Evolutionary conservation across 2,113 vertebrate genomes (phyloP).

Genomic region (Microtus oregoni): DNA sequence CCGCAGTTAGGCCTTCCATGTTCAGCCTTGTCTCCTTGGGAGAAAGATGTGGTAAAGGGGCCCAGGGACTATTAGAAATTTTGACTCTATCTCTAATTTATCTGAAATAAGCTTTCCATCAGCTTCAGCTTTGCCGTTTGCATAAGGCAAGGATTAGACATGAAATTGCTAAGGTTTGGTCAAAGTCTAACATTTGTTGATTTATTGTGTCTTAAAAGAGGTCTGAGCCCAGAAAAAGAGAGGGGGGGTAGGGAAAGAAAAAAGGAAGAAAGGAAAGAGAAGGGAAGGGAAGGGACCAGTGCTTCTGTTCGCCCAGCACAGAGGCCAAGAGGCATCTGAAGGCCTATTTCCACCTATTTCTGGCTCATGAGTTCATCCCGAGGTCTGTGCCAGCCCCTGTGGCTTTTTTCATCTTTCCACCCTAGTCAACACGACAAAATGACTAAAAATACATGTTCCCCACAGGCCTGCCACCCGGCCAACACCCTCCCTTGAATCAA

Average conservation of each 20-base stretch:
- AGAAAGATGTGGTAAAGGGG: fast-evolving
- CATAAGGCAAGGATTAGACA: neutral
- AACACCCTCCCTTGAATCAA: neutral
- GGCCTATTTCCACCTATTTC: neutral
- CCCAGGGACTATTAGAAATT: neutral
- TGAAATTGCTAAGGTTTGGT: neutral
- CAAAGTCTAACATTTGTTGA: neutral
- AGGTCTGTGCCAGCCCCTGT: slow-evolving; percentile 53
- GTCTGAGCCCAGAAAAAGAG: neutral
- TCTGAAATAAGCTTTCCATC: neutral
- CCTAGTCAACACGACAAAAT: slow-evolving; percentile 46
- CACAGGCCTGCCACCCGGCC: neutral
- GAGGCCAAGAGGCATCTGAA: neutral
- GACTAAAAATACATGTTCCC: slow-evolving; percentile 71
- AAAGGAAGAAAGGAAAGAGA: no score
- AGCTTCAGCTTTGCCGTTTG: neutral
- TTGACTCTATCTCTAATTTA: fast-evolving
- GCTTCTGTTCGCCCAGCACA: fast-evolving
- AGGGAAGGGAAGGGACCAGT: fast-evolving
- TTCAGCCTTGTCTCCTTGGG: neutral
- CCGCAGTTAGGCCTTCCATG: fast-evolving
- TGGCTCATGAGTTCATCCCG: slow-evolving; percentile 51
- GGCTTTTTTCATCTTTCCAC: slow-evolving; percentile 59
- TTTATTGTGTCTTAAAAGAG: neutral
- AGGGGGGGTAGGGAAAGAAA: neutral